Percentiles rank a stretch among this genome's conserved stretches.
These are phyloP conservation scores for Ochropleura plecta DNA, from an alignment of 2,888 invertebrate species.

Conservation along the genomic window DNA sequence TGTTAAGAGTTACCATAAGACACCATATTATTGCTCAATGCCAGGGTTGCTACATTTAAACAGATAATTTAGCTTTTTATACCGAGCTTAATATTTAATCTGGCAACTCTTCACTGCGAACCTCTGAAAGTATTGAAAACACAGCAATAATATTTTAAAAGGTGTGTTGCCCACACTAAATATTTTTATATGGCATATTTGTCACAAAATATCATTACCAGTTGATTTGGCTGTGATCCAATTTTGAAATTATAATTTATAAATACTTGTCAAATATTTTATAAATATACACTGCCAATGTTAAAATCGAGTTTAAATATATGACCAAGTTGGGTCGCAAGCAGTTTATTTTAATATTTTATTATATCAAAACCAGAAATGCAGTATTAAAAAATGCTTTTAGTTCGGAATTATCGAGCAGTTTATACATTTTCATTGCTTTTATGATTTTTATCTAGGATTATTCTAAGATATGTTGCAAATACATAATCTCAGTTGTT, in stretches of 20 bases:
- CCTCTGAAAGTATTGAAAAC: constrained; percentile 49
- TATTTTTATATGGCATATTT: constrained; percentile 56
- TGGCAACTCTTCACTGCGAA: constrained; percentile 36
- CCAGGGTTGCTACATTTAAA: constrained; percentile 32
- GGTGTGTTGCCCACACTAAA: constrained; percentile 38
- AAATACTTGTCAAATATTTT: constrained; percentile 24
- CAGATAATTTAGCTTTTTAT: constrained; percentile 37
- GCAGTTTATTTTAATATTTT: constrained; percentile 40
- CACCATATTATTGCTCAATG: constrained; percentile 44
- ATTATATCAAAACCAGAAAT: constrained; percentile 56
- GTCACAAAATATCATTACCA: constrained; percentile 39
- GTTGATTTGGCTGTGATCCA: constrained; percentile 61
- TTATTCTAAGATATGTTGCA: constrained; percentile 69
- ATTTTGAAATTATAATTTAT: constrained; percentile 28
- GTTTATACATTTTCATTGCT: constrained; percentile 61
- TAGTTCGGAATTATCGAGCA: constrained; percentile 58
- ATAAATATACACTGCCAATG: constrained; percentile 36
- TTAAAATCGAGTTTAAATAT: constrained; percentile 43
- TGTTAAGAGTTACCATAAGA: constrained; percentile 30
- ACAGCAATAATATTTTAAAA: constrained; percentile 50
- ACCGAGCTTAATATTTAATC: constrained; percentile 31
- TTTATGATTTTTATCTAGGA: constrained; percentile 64
- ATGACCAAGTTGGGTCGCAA: constrained; percentile 31
- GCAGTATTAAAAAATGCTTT: constrained; percentile 75
- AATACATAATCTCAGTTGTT: constrained; percentile 71